A percentile compares a stretch with the other conserved stretches of the same genome.
Evolutionary conservation across 2,888 invertebrate genomes (phyloP).

Genomic region (Macroteleia sp.): DNA sequence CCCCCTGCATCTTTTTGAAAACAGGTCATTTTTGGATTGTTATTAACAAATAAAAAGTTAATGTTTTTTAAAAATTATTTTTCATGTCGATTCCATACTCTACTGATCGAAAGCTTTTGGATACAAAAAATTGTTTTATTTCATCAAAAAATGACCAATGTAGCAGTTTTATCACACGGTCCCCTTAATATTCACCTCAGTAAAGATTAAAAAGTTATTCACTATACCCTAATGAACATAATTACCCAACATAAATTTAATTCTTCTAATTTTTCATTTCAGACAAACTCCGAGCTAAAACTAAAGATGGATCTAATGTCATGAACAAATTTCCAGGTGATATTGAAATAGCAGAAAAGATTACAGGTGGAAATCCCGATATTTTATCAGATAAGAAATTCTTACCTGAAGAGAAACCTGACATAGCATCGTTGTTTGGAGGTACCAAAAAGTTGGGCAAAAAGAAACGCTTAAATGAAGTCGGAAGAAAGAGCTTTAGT

Average conservation of each 20-base stretch:
- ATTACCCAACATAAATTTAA: not conserved
- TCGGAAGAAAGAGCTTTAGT: constrained; percentile 69
- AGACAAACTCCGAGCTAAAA: constrained; percentile 88
- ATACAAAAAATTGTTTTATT: no score
- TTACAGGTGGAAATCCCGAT: constrained; percentile 89
- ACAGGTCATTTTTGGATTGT: no score
- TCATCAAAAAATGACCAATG: no score
- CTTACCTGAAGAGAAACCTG: constrained; percentile 85
- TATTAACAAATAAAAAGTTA: no score
- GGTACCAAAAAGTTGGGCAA: constrained; percentile 83
- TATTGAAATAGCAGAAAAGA: constrained; percentile 89
- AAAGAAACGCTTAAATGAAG: constrained; percentile 77
- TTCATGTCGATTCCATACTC: no score
- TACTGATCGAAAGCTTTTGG: no score
- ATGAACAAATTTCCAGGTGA: constrained; percentile 93
- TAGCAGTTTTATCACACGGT: no score
- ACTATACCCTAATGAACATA: not conserved
- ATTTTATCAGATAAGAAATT: constrained; percentile 88
- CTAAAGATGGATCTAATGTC: constrained; percentile 85
- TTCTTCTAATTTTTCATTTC: constrained; percentile 66
- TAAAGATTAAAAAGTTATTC: no score
- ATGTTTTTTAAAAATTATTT: no score
- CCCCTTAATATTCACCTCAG: no score
- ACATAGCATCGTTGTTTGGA: constrained; percentile 85
- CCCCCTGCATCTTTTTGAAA: no score